A percentile compares a stretch with the other conserved stretches of the same genome.
Evolutionary conservation across 2,888 invertebrate species (phyloP).

Genomic region (Torymus auratus): DNA sequence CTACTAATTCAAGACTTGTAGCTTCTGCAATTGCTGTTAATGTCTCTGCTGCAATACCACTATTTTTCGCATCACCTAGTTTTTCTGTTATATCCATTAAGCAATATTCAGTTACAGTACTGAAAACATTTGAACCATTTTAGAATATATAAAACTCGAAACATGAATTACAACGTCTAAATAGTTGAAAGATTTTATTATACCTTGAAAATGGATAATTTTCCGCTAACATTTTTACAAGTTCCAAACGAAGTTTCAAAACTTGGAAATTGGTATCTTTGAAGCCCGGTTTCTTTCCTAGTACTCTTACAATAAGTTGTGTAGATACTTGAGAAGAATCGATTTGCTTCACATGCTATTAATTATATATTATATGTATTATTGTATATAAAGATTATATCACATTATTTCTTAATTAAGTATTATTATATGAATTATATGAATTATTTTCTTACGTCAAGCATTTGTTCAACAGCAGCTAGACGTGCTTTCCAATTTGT

Average conservation of each 20-base stretch:
- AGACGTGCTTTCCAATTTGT: conserved; percentile 92
- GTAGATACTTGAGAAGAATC: conserved; percentile 82
- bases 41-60: conserved; percentile 83
- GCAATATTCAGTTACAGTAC: conserved; percentile 85
- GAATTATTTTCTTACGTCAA: conserved; percentile 73
- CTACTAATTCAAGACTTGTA: conserved; percentile 85
- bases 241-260: conserved; percentile 88
- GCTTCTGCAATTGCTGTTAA: conserved; percentile 88
- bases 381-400: neutral
- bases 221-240: conserved; percentile 87
- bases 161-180: neutral
- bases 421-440: conserved; percentile 13
- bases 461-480: conserved; percentile 85
- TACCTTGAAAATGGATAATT: conserved; percentile 84
- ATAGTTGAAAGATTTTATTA: conserved; percentile 67
- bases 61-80: conserved; percentile 90
- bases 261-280: conserved; percentile 96
- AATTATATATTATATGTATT: conserved; percentile 29
- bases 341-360: conserved; percentile 80
- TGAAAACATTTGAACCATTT: conserved; percentile 64
- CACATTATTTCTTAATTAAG: neutral
- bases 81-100: conserved; percentile 90
- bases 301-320: conserved; percentile 85
- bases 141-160: neutral
- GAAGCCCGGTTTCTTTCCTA: conserved; percentile 90